Evolutionary conservation across 1,140 invertebrate species (phyloP), one percentile per base, ranked within the genome.

Genomic region (Drosophila ercepeae): DNA sequence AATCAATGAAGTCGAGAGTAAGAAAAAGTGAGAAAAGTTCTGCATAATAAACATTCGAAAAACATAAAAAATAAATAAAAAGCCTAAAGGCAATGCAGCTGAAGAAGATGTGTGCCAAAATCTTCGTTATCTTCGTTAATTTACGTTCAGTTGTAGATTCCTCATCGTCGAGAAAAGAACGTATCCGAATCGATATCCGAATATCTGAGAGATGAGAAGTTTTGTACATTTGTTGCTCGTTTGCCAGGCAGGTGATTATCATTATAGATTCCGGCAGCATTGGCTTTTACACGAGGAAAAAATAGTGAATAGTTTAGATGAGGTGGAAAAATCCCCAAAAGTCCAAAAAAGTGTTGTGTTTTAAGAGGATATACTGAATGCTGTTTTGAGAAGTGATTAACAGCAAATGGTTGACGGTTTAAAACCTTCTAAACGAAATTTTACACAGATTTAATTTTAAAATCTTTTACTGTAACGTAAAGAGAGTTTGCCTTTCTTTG

Each of bases 191-290:
- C 18, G 2, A 32, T 32, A 48, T 58, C 9, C 23, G 9, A 39
- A 23, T 0, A 41, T 58, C 3, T 21, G 7, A 41, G 18, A 42
- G 18, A 45, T 34, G 64, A 32, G 18, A 53, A 55, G 23, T 32
- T 39, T 29, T 75, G 18, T 42, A 54, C 55, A 39, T 21, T 21
- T 81, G 29, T 29, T 81, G 53, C 44, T 64, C 42, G 46, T 88
- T 60, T 71, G 60, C 25, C 73, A 82, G 73, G 58, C 81, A 86
- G 81, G 81, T 86, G 81, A 86, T 75, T 70, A 82, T 77, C 81
- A 72, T 32, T 32, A 64, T 42, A 14, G n/a, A 69, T 69, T 60
- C 58, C 8, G 18, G 41, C 13, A 50, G 59, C 34, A 67, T 58
- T 18, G 9, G 60, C 29, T 54, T 25, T 46, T 27, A 13, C 29